Percentiles rank a stretch among this genome's conserved stretches.
Evolutionary conservation across 2,888 invertebrate genomes (phyloP).

Genomic region (Epinotia demarniana): DNA sequence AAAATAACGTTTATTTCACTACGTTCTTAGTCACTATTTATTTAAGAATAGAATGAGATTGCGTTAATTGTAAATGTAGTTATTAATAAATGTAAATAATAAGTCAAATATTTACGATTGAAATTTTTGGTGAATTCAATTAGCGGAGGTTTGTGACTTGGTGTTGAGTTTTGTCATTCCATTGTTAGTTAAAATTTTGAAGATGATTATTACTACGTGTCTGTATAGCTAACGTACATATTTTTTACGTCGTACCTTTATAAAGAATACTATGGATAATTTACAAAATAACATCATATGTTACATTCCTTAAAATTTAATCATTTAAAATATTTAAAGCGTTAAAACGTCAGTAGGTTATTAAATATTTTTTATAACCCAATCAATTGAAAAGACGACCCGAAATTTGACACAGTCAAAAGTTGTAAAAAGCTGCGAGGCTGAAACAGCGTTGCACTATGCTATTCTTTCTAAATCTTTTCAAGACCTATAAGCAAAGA

Average conservation of each 20-base stretch:
- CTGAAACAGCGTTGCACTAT: no score
- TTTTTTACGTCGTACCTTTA: neutral
- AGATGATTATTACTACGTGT: neutral
- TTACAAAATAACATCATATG: no score
- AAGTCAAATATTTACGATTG: neutral
- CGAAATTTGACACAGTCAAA: neutral
- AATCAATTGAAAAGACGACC: neutral
- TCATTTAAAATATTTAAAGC: no score
- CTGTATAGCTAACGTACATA: neutral
- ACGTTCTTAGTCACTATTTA: neutral
- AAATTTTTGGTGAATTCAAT: neutral
- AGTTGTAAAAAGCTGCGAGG: no score
- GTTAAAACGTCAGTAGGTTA: no score
- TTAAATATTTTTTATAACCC: no score
- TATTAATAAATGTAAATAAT: neutral
- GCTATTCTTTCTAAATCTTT: conserved; percentile 1
- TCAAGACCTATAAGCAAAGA: conserved; percentile 12
- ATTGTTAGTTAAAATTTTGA: neutral
- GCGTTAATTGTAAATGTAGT: neutral
- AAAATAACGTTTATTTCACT: neutral
- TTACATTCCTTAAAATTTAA: no score
- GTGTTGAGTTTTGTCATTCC: neutral
- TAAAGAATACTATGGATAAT: neutral
- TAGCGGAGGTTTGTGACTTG: neutral
- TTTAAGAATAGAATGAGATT: neutral